Evolutionary conservation across 1,140 invertebrate species (phyloP), one percentile per base, ranked within the genome.

Genomic region (Drosophila prosaltans): DNA sequence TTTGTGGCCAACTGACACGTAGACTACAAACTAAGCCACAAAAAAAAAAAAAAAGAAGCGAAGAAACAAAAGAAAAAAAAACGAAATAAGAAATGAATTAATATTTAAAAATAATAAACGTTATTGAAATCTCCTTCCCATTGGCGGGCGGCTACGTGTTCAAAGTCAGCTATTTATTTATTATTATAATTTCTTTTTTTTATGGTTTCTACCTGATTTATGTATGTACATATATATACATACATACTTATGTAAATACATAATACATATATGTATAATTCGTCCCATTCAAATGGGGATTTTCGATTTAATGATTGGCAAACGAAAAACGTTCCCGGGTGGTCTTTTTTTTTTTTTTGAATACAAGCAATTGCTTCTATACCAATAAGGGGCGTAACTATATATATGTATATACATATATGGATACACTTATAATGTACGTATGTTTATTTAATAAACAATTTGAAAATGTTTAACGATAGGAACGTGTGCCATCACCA

Each of bases 141-240:
- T 45, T 21, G 36, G 16, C 16, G 16, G 16, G 16, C 16, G 16
- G 45, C 57, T 54, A 75, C 71, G 59, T 75, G 74, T 51, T 39
- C 30, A 55, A n/a, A 60, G 16, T 73, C 61, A 55, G 69, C 62
- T 67, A 39, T 26, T 39, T 21, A 41, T 24, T 26, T 51, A 51
- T 51, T 51, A 51, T 51, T 51, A 26, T 51, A 26, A 51, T 51
- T n/a, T 16, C n/a, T 43, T 3, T 30, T 30, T 30, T 30, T 30
- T 30, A 2, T 30, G 28, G n/a, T 16, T 45, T 21, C 4, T 45
- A 51, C 21, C 45, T 48, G 45, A 48, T 48, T 48, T 24, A 48
- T 48, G 32, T 36, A 24, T 48, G 43, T 21, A 16, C 16, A 45
- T 7, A 7, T 45, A 16, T 21, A 16, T 45, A 45, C 6, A 21